These are phyloP conservation scores for Rhea pennata DNA, from an alignment of 2,113 vertebrate species.

Conservation along the genomic window DNA sequence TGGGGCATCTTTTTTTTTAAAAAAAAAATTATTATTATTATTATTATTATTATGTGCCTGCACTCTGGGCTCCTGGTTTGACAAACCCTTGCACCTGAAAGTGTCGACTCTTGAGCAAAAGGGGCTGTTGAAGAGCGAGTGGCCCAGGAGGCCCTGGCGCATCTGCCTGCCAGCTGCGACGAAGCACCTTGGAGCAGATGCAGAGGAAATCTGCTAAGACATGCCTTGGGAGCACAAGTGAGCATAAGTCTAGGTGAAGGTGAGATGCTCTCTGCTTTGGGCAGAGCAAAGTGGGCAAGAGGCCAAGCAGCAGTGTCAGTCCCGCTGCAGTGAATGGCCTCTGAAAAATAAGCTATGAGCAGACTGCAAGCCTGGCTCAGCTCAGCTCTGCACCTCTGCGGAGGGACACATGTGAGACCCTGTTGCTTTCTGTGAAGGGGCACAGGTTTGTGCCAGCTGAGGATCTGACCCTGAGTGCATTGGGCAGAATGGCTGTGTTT, in stretches of 20 bases:
- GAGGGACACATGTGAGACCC: not conserved
- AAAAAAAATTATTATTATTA: too few relatives aligned
- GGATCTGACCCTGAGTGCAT: not conserved
- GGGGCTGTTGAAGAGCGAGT: not conserved
- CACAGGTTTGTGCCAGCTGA: not conserved
- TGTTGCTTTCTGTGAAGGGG: not conserved
- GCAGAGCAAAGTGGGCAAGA: not conserved
- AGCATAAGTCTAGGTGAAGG: not conserved
- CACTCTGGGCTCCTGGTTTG: not conserved
- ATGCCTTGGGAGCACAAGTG: fast-evolving
- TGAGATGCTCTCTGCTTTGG: not conserved
- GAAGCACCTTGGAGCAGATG: not conserved
- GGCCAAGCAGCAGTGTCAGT: not conserved
- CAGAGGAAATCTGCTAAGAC: not conserved
- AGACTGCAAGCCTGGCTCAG: fast-evolving
- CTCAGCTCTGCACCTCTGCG: fast-evolving
- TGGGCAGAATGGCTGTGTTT: not conserved
- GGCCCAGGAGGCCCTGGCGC: not conserved
- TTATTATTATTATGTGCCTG: not conserved
- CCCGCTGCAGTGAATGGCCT: not conserved
- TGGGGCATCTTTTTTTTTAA: not conserved
- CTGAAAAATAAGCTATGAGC: fast-evolving
- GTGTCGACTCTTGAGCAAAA: not conserved
- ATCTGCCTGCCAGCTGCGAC: not conserved
- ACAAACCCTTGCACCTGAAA: not conserved